Evolutionary conservation across 2,888 invertebrate species (phyloP).

Genomic region (Vannuccia rotundouncinata): DNA sequence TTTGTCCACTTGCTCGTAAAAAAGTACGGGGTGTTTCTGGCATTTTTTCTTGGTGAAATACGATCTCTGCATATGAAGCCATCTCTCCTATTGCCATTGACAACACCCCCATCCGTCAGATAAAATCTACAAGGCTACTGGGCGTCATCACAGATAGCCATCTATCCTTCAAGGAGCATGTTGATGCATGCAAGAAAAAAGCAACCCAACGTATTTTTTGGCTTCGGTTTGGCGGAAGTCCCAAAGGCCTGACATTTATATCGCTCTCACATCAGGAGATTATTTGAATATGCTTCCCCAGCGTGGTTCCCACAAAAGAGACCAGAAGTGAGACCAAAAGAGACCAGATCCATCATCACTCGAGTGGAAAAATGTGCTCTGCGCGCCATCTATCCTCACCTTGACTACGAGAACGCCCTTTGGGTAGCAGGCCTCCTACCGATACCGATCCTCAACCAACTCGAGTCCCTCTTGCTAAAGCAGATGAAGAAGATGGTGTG

Average conservation of each 20-base stretch:
- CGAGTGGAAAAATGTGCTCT: slow-evolving; percentile 14
- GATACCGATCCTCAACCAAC: slow-evolving; percentile 10
- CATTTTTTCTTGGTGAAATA: too few relatives aligned
- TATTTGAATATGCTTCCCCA: slow-evolving; percentile 10
- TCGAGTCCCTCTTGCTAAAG: neutral
- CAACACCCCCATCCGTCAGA: neutral
- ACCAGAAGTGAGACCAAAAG: neutral
- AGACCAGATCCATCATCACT: neutral
- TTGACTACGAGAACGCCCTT: slow-evolving; percentile 23
- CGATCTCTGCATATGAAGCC: too few relatives aligned
- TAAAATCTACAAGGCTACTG: neutral
- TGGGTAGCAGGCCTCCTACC: slow-evolving; percentile 1
- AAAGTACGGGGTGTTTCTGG: too few relatives aligned
- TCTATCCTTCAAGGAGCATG: neutral
- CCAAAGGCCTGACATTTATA: neutral
- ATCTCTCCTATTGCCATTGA: neutral
- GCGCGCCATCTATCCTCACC: slow-evolving; percentile 1
- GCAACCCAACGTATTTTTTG: slow-evolving; percentile 13
- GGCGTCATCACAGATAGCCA: slow-evolving; percentile 1
- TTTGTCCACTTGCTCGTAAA: too few relatives aligned
- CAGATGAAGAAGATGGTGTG: slow-evolving; percentile 2
- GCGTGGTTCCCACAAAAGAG: neutral
- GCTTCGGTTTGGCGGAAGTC: slow-evolving; percentile 11
- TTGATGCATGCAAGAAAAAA: neutral
- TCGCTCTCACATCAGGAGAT: neutral